Base-by-base conservation (phyloP, 2,113 vertebrate species). In the Xenopus laevis region DNA sequence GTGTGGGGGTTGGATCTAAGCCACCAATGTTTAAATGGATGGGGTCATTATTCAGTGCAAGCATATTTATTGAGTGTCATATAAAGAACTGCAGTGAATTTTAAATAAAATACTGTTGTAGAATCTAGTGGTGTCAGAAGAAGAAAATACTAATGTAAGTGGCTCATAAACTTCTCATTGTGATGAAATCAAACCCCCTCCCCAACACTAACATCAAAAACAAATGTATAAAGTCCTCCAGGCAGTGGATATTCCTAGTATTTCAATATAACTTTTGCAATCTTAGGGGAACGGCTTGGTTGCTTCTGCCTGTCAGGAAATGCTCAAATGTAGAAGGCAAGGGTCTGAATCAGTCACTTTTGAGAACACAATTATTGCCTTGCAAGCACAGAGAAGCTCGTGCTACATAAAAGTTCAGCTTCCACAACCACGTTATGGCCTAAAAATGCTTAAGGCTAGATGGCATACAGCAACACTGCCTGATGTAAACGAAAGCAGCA, bases 281-380 rank as follows among this genome's bases (percentile, higher is more conserved):
- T 91, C 89, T 90, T 83, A 83, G 88, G 85, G 84, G 90, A 92
- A 88, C 90, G 91, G 89, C 88, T 90, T 90, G 86, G 86, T 89
- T 89, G 88, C 87, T 81, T 85, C 88, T 89, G 88, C 86, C 86
- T 91, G 88, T 89, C 90, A 87, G 67, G 78, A 85, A 69, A 85
- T 23, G 74, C 86, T 65, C 80, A 84, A 84, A 86, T 72, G 83
- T 79, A 73, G 83, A 84, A 77, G 79, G 84, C 87, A 79, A 85
- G 75, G 85, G 80, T 65, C 87, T 76, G 78, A 83, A 83, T 83
- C 80, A 77, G 83, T 82, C 86, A 82, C 86, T 85, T 85, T 78
- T 80, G 83, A 85, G 85, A 79, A 74, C 81, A 65, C 78, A 81
- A 71, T 33, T 82, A 92, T 86, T 78, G 83, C 90, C 85, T 90